These are phyloP conservation scores for Euura saliciscinereae DNA, from an alignment of 1,140 invertebrate genomes.

Conservation along the genomic window DNA sequence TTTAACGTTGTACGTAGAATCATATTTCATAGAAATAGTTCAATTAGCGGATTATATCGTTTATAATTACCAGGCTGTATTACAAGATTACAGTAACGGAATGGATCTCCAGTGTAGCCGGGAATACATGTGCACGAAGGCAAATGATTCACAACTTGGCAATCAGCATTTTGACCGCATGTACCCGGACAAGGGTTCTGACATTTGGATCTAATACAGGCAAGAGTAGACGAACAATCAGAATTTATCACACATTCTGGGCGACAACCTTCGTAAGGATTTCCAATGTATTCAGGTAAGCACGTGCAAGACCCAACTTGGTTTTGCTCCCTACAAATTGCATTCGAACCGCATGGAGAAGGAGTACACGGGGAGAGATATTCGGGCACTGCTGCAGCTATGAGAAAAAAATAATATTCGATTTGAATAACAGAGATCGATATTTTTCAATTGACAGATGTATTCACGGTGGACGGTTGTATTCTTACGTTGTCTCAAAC, in stretches of 20 bases:
- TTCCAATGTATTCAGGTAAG: slow-evolving; percentile 54
- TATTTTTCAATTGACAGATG: slow-evolving; percentile 7
- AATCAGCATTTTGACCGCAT: slow-evolving; percentile 63
- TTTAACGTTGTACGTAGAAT: not conserved
- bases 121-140: slow-evolving; percentile 60
- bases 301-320: slow-evolving; percentile 60
- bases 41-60: not conserved
- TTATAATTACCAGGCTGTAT: slow-evolving; percentile 15
- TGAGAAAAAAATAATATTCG: not conserved
- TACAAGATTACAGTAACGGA: slow-evolving; percentile 33
- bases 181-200: slow-evolving; percentile 60
- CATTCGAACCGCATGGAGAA: slow-evolving; percentile 50
- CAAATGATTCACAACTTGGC: slow-evolving; percentile 64
- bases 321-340: slow-evolving; percentile 56
- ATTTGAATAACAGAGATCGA: slow-evolving; percentile 3
- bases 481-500: slow-evolving; percentile 61
- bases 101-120: slow-evolving; percentile 64
- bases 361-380: slow-evolving; percentile 39
- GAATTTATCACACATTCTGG: slow-evolving; percentile 59
- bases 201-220: slow-evolving; percentile 61
- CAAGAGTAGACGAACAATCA: slow-evolving; percentile 57
- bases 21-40: not conserved
- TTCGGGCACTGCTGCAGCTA: slow-evolving; percentile 10
- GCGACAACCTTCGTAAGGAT: slow-evolving; percentile 55
- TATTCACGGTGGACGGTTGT: not conserved